Evolutionary conservation across 2,888 invertebrate species (phyloP).

Genomic region (Brachyptera risi): DNA sequence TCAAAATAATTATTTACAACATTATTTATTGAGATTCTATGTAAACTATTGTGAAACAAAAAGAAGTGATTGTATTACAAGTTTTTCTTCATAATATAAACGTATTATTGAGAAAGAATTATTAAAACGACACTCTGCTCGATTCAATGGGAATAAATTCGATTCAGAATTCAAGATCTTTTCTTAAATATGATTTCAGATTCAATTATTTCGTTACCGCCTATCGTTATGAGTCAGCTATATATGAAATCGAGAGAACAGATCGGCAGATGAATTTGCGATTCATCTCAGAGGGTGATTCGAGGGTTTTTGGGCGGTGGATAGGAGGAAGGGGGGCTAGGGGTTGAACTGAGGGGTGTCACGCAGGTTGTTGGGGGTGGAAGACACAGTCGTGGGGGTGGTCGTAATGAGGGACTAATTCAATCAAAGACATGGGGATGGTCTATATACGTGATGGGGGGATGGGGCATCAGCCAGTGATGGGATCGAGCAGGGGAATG

Average conservation of each 20-base stretch:
- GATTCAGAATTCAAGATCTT: too few species aligned
- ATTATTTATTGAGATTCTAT: too few species aligned
- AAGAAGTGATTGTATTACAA: too few species aligned
- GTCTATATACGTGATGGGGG: conserved; percentile 9
- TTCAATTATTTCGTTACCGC: conserved; percentile 1
- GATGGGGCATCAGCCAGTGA: too few species aligned
- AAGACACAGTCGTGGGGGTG: conserved; percentile 21
- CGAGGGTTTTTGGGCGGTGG: too few species aligned
- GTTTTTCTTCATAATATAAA: too few species aligned
- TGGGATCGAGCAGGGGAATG: neutral
- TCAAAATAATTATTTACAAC: neutral
- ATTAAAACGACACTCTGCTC: too few species aligned
- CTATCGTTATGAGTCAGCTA: conserved; percentile 14
- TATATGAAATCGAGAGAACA: too few species aligned
- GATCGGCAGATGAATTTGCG: conserved; percentile 12
- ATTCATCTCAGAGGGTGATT: conserved; percentile 14
- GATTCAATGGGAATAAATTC: too few species aligned
- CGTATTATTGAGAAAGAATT: too few species aligned
- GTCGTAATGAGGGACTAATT: conserved; percentile 35
- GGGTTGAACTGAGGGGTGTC: neutral
- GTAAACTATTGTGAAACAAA: too few species aligned
- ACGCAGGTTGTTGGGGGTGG: conserved; percentile 20
- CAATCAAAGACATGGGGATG: conserved; percentile 31
- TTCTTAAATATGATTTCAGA: too few species aligned
- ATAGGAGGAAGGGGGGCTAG: conserved; percentile 10